Base-by-base conservation (phyloP, 2,113 vertebrate genomes). In the Calyptommatus sinebrachiatus region DNA sequence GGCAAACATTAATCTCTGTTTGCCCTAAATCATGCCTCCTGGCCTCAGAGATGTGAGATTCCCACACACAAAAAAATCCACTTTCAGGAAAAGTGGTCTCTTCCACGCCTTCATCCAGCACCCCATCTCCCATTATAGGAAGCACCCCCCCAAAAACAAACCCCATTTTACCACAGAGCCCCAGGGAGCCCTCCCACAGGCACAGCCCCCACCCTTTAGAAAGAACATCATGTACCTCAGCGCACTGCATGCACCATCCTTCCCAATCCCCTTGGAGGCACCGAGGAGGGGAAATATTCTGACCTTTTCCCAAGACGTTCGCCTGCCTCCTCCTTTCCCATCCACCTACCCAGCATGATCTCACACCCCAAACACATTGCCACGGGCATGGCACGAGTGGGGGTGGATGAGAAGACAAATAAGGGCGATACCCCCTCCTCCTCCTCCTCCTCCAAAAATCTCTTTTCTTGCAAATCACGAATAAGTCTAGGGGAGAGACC, bases 401-500 rank as follows among this genome's bases (percentile, higher is more conserved):
- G 50, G 8, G 6, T 7, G 22, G 24, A 3, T 16, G 9, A 14
- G 14, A 50, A 14, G 50, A 9, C 9, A 12, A 50, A 14, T 16
- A 50, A 8, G 2, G 1, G 46, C 8, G 6, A n/a, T 20, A 7
- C 31, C 3, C 0, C 21, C 46, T 28, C 70, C 31, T 4, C 50
- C 28, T n/a, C n/a, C n/a, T n/a, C n/a, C n/a, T 53, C 24, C 29
- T 35, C 31, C n/a, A 31, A 3, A 79, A 14, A 1, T 71, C 81
- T 29, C 62, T 65, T 1, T 63, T 81, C 73, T 0, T 84, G 85
- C 87, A 85, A 81, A 80, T 81, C 86, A 81, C 11, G 24, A 14
- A 8, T 50, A 50, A 50, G 48, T 3, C 21, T 16, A 12, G 8
- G 10, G 29, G 11, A 31, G 5, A 7, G 11, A n/a, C 7, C 7